Evolutionary conservation across 2,888 invertebrate genomes (phyloP).

Genomic region (Scelioninae gen. 1): DNA sequence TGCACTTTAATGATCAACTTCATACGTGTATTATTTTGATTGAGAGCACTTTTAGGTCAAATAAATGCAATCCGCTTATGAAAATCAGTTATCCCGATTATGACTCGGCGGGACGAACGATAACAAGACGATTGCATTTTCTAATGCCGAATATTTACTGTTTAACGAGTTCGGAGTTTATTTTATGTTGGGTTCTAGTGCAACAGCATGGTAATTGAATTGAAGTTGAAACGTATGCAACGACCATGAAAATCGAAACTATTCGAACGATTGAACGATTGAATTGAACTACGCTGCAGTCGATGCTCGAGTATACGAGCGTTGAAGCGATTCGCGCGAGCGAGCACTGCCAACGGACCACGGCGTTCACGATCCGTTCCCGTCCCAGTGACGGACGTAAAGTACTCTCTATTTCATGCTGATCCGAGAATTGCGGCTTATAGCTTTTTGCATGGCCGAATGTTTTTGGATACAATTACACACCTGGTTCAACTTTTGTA

Average conservation of each 20-base stretch:
- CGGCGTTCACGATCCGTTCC: slow-evolving; percentile 73
- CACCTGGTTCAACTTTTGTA: slow-evolving; percentile 23
- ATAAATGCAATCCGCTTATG: not conserved
- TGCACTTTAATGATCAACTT: not conserved
- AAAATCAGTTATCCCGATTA: slow-evolving; percentile 27
- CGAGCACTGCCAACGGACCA: slow-evolving; percentile 49
- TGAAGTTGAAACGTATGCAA: slow-evolving; percentile 61
- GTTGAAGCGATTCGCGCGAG: slow-evolving; percentile 58
- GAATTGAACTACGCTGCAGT: slow-evolving; percentile 65
- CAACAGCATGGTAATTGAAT: slow-evolving; percentile 57
- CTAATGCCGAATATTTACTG: slow-evolving; percentile 46
- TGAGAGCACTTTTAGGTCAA: not conserved
- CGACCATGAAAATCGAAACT: slow-evolving; percentile 67
- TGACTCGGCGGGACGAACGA: not conserved
- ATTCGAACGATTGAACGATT: slow-evolving; percentile 67
- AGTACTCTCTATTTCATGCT: slow-evolving; percentile 75
- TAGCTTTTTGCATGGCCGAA: slow-evolving; percentile 49
- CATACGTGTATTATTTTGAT: too few relatives aligned
- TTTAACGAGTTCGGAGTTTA: slow-evolving; percentile 49
- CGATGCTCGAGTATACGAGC: slow-evolving; percentile 31
- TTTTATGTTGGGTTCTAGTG: slow-evolving; percentile 33
- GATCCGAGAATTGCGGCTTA: slow-evolving; percentile 64
- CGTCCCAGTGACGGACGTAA: slow-evolving; percentile 72
- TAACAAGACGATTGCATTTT: slow-evolving; percentile 30
- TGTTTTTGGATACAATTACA: slow-evolving; percentile 56